Evolutionary conservation across 2,888 invertebrate species (phyloP), one percentile per base, ranked within the genome.

Genomic region (Empis livida): DNA sequence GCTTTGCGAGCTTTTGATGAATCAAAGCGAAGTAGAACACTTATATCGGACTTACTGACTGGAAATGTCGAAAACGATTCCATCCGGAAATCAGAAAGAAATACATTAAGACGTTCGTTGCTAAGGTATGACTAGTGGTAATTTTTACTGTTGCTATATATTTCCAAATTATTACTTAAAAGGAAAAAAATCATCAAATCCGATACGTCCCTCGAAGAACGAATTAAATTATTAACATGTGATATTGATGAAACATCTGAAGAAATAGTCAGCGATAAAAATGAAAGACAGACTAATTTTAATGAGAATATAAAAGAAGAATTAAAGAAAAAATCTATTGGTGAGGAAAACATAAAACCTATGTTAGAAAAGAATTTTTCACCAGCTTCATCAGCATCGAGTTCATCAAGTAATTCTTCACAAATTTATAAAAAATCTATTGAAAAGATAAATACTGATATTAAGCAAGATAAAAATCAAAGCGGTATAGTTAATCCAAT

Each of bases 171-270:
- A 13, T 32, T 32, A 32, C 32, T 3, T 32, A 3, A n/a, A 30
- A 69, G 69, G 46, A 69, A 69, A 60, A 70, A 69, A 48, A 59
- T 63, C 43, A 60, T 63, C 15, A 66, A 66, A 53, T 62, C 67
- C 13, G 86, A 87, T 55, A 81, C 86, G 45, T 87, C 89, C 0
- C 71, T 92, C 37, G 86, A 89, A 48, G 92, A 92, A 60, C 78
- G 90, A 51, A 88, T 92, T 54, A 81, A 87, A 42, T 82, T 85
- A 61, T 71, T 92, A 43, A 92, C 91, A 2, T 89, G 89, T 61
- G 85, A 89, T 63, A 82, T 87, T 37, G 89, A 89, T 51, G 86
- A 87, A 42, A 77, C 78, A 6, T 59, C 60, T 39, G 71, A 71
- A 41, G 63, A 67, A 0, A 73, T 74, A 13, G 23, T 27, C 5